These are phyloP conservation scores for Danaus melanippus DNA, from an alignment of 1,140 invertebrate genomes.

Conservation along the genomic window DNA sequence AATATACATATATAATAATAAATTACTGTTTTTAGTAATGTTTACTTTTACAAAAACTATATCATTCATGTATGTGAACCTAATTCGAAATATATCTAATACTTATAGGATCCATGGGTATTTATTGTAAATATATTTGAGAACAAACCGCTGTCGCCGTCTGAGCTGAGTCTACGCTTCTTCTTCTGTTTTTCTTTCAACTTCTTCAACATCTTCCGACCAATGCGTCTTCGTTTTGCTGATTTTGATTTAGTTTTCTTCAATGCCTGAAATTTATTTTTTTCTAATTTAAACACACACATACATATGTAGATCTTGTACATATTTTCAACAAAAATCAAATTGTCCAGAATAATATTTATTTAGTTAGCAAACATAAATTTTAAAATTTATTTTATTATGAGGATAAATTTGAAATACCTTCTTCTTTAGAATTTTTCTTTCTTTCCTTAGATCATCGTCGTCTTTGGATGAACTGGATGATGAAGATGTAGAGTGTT, in stretches of 20 bases:
- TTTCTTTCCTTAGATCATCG: conserved; percentile 31
- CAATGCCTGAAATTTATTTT: conserved; percentile 27
- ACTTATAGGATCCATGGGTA: no score
- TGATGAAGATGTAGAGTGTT: conserved; percentile 36
- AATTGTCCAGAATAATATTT: conserved; percentile 4
- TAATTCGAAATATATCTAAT: no score
- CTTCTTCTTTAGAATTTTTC: conserved; percentile 44
- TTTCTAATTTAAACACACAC: no score
- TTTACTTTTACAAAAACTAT: no score
- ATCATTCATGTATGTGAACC: no score
- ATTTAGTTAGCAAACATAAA: no score
- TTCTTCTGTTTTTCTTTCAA: conserved; percentile 53
- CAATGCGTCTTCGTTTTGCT: conserved; percentile 36
- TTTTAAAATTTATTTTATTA: no score
- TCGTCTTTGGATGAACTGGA: conserved; percentile 35
- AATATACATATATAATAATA: background rate
- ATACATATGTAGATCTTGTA: background rate
- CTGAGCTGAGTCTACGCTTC: conserved; percentile 34
- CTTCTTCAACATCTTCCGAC: conserved; percentile 48
- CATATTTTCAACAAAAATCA: background rate
- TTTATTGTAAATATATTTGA: no score
- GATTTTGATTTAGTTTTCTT: conserved; percentile 49
- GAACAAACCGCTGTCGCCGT: conserved; percentile 22
- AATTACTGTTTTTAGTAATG: conserved; percentile 8
- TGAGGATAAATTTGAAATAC: conserved; percentile 12